Percentiles rank a stretch among this genome's conserved stretches.
phyloP scores from a whole-genome alignment of 2,113 vertebrate species.

The Platysternon megacephalum region DNA sequence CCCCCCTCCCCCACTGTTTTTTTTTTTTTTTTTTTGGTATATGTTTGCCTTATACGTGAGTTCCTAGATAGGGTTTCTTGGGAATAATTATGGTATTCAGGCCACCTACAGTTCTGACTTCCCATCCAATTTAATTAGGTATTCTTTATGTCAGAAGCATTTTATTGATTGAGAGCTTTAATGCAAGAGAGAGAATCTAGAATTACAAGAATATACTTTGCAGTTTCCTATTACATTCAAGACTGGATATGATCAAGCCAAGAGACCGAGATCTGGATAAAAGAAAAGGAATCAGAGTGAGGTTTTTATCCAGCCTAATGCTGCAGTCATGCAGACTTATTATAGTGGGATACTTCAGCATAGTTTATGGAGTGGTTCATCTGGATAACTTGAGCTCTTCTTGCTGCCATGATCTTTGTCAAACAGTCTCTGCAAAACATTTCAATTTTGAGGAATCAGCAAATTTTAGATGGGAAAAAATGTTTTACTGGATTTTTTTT shows the following conservation, averaged over 20 bases:
- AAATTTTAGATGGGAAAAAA: neutral
- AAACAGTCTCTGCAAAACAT: too few relatives aligned
- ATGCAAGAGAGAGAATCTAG: neutral
- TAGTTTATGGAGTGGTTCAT: too few relatives aligned
- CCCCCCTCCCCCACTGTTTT: neutral
- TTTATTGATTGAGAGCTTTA: conserved; percentile 7
- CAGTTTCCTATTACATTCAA: conserved; percentile 8
- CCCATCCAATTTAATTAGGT: conserved; percentile 40
- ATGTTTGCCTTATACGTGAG: neutral
- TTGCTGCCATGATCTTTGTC: too few relatives aligned
- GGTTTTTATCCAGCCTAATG: too few relatives aligned
- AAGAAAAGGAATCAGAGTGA: too few relatives aligned
- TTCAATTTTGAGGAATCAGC: neutral
- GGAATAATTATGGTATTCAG: neutral
- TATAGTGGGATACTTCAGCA: too few relatives aligned
- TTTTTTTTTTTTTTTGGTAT: neutral
- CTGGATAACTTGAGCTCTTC: too few relatives aligned
- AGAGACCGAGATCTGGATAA: too few relatives aligned
- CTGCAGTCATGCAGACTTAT: too few relatives aligned
- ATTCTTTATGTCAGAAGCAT: conserved; percentile 29
- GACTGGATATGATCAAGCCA: neutral
- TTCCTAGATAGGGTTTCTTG: conserved; percentile 34
- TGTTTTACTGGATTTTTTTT: neutral
- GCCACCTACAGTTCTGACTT: neutral
- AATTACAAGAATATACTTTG: neutral